Base-by-base conservation (phyloP, 2,113 vertebrate genomes). In the Herpailurus yagouaroundi region DNA sequence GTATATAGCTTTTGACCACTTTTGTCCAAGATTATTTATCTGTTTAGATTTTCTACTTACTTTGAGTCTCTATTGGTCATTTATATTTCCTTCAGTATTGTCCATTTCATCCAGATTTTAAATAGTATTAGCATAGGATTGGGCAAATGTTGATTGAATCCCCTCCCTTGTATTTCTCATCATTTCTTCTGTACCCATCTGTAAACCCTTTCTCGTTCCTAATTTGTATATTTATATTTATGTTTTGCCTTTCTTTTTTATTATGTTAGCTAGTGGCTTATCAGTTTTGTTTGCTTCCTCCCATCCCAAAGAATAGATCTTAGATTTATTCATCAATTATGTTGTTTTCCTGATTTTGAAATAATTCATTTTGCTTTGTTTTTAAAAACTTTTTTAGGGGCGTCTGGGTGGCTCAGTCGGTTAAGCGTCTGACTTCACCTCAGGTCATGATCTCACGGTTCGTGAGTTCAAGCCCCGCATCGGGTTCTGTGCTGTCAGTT, bases 231-330 rank as follows among this genome's bases (percentile, higher is more conserved):
- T 60, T 81, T 55, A 7, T 66, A 48, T 60, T 81, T 92, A 60
- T 77, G 15, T 48, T 50, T n/a, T 66, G 9, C 77, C 4, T 63
- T 50, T 52, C 3, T 63, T 69, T 69, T 83, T 60, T 14, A 31
- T 93, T 68, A 81, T 36, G 7, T 96, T 68, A 57, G 55, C 36
- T 80, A 45, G 21, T 55, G 27, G n/a, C 52, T 85, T 89, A 88
- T 83, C 48, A 81, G 38, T 91, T 96, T 82, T 96, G 41, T 60
- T 91, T 96, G 69, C 83, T 92, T 92, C 33, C 29, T 89, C 50
- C 60, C 45, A 27, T 18, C 3, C 5, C 29, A 52, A 66, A 94
- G 41, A 91, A 80, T 66, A 52, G 25, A 88, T 92, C n/a, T 94
- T 82, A 88, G 68, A 76, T 57, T 81, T 96, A 88, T 52, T 87